Evolutionary conservation across 2,888 invertebrate genomes (phyloP).

Genomic region (Mythimna albipuncta): DNA sequence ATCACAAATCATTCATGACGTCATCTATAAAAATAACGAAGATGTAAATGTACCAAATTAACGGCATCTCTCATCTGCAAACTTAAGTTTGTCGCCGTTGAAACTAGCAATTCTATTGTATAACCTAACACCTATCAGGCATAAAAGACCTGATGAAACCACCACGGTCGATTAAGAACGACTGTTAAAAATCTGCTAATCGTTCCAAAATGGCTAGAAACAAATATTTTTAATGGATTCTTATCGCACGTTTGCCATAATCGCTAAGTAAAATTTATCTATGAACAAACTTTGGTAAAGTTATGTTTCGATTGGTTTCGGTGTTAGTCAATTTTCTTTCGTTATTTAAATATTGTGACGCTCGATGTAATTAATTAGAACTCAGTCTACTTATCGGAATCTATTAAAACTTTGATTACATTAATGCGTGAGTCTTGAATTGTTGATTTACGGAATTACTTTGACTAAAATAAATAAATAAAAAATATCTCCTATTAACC

Average conservation of each 20-base stretch:
- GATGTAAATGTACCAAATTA: neutral
- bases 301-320: slow-evolving; percentile 11
- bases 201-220: slow-evolving; percentile 42
- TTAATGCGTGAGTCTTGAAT: too few species aligned
- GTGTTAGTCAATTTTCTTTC: neutral
- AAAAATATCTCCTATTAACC: too few species aligned
- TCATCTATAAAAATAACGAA: neutral
- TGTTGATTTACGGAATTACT: neutral
- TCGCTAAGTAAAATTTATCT: slow-evolving; percentile 23
- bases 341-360: neutral
- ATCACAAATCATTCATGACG: neutral
- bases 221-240: slow-evolving; percentile 55
- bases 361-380: neutral
- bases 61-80: slow-evolving; percentile 7
- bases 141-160: slow-evolving; percentile 44
- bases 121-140: slow-evolving; percentile 35
- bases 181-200: slow-evolving; percentile 47
- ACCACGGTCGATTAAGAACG: slow-evolving; percentile 38
- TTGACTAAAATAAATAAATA: too few species aligned
- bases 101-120: slow-evolving; percentile 36
- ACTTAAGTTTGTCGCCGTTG: slow-evolving; percentile 11
- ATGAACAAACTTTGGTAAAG: slow-evolving; percentile 5
- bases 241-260: slow-evolving; percentile 47
- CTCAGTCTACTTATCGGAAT: neutral
- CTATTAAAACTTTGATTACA: neutral